These are phyloP conservation scores for Hirudo medicinalis DNA, from an alignment of 1,140 invertebrate genomes.

Conservation along the genomic window DNA sequence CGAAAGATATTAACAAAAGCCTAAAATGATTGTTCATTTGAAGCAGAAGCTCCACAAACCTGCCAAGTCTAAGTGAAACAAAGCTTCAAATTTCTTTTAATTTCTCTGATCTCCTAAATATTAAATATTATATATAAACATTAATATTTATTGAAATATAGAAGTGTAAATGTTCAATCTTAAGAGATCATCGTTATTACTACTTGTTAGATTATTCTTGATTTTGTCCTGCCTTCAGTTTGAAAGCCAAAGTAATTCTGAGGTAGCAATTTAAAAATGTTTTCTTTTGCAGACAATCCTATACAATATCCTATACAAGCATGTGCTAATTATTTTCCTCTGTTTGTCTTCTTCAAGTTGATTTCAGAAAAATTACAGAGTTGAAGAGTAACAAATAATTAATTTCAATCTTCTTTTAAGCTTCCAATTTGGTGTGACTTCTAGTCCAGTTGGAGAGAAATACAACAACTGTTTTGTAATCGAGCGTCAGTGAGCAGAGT, in stretches of 20 bases:
- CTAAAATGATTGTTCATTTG: neutral
- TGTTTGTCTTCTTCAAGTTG: neutral
- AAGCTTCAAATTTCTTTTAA: neutral
- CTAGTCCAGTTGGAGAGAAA: constrained; percentile 8
- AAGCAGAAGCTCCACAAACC: neutral
- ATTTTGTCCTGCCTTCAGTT: neutral
- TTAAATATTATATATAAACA: neutral
- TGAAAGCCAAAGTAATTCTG: neutral
- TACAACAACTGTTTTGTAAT: constrained; percentile 7
- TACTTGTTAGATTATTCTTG: neutral
- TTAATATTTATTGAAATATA: neutral
- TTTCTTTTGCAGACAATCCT: neutral
- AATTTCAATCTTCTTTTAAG: neutral
- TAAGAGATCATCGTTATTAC: neutral
- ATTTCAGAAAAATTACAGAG: neutral
- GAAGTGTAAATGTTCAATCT: neutral
- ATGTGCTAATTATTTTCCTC: neutral
- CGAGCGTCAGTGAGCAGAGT: neutral
- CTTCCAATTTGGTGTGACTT: constrained; percentile 1
- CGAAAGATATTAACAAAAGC: neutral
- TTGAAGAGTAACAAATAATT: neutral
- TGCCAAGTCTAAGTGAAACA: neutral
- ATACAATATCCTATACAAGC: neutral
- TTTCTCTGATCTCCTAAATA: neutral
- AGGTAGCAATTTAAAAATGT: neutral